Base-by-base conservation (phyloP, 2,113 vertebrate species). In the Argyrosomus japonicus region DNA sequence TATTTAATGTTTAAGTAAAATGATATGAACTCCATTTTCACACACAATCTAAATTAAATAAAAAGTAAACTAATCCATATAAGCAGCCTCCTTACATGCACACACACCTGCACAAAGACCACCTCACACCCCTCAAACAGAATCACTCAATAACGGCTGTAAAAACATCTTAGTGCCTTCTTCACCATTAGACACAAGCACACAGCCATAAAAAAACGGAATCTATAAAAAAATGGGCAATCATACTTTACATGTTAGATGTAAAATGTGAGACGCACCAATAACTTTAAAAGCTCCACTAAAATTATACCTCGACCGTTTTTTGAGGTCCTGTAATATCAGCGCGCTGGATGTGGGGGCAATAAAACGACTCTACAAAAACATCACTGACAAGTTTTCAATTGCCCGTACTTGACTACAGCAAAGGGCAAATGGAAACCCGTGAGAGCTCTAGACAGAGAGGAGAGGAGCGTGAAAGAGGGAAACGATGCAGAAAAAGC, bases 271-370 rank as follows among this genome's bases (percentile, higher is more conserved):
- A 80, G 72, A 70, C 53, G 77, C 43, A 60, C 57, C 75, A 71
- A 76, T 88, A 88, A 89, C 71, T 88, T 88, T 88, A 79, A 86
- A 85, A 82, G 79, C 74, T 12, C 40, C 53, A 73, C 47, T 79
- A 77, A 86, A 89, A 84, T 75, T 60, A 79, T 40, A 79, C 40
- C 14, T 75, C 18, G 54, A 15, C 21, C 17, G 2, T n/a, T 68
- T 87, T 71, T 53, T 53, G 56, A 77, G 65, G 77, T 83, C 63
- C 19, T 32, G 68, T 58, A 43, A 82, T 64, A 78, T 45, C 68
- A 40, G 7, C 36, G 21, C 27, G 0, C 25, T 68, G 4, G 10
- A 54, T 61, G 43, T 23, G 43, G 7, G 23, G 45, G 61, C 51
- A 19, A 56, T 80, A 78, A 84, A 88, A 83, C 0, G 1, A 85